Conservation (phyloP, 35 echinoderm and acorn worm species). For the Stichopus chloronotus region DNA sequence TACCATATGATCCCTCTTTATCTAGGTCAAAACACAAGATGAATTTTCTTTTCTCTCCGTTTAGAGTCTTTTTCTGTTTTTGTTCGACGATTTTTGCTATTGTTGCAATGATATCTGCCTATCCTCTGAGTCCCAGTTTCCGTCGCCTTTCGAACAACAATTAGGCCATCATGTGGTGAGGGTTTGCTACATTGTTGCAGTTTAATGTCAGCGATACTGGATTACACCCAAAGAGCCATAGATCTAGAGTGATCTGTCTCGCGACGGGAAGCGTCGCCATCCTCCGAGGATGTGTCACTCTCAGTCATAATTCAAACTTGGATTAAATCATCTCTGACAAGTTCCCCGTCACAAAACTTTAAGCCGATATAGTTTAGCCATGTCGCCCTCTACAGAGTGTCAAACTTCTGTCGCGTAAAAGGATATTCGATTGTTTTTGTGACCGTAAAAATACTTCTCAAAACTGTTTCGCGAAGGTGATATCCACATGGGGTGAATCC, state of each 20-base stretch:
- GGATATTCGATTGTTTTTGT: background rate
- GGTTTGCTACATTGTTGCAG: slow-evolving; percentile 42
- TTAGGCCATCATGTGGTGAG: background rate
- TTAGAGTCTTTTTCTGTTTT: background rate
- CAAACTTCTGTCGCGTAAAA: background rate
- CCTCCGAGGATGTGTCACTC: background rate
- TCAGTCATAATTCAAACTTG: background rate
- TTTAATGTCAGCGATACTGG: background rate
- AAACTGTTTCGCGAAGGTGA: background rate
- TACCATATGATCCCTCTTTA: slow-evolving; percentile 22
- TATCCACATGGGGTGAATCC: background rate
- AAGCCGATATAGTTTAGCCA: background rate
- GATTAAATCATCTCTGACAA: slow-evolving; percentile 19
- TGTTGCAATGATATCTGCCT: background rate
- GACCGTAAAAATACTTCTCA: background rate
- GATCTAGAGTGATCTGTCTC: slow-evolving; percentile 26
- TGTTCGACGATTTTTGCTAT: background rate
- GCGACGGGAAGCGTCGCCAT: slow-evolving; percentile 13
- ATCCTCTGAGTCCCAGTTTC: background rate
- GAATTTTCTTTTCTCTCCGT: background rate
- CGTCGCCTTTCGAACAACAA: background rate
- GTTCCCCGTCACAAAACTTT: background rate
- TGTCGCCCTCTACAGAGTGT: background rate
- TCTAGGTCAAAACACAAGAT: slow-evolving; percentile 15
- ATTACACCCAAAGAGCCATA: background rate